A percentile compares a stretch with the other conserved stretches of the same genome.
Evolutionary conservation across 2,888 invertebrate species (phyloP).

Genomic region (Nasonovia ribisnigri): DNA sequence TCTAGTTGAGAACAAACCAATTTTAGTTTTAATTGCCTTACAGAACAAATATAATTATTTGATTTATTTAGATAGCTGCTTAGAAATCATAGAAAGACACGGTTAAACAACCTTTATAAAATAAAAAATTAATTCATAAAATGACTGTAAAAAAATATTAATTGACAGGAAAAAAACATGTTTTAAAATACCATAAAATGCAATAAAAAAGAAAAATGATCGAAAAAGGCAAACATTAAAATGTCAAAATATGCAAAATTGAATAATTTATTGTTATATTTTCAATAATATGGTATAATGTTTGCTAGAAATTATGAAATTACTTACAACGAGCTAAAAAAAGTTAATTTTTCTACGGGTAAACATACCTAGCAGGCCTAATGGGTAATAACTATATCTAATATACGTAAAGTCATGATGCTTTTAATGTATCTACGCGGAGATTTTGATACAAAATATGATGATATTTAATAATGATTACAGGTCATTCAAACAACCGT

Average conservation of each 20-base stretch:
- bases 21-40: not conserved
- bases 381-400: not conserved
- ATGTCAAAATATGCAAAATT: not conserved
- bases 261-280: not conserved
- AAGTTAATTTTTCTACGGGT: not conserved
- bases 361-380: rapidly evolving
- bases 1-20: not conserved
- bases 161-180: not conserved
- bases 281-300: not conserved
- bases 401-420: not conserved
- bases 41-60: not conserved
- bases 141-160: not conserved
- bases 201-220: not conserved
- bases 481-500: too few relatives aligned
- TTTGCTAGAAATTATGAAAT: not conserved
- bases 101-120: not conserved
- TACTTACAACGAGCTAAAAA: not conserved
- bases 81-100: not conserved
- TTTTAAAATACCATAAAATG: not conserved
- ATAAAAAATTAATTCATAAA: not conserved
- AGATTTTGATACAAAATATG: not conserved
- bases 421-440: not conserved
- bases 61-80: not conserved
- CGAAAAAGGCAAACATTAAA: not conserved
- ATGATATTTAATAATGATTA: not conserved